A percentile compares a stretch with the other conserved stretches of the same genome.
Conservation (phyloP, 2,888 invertebrate species). For the Pollenia amentaria region DNA sequence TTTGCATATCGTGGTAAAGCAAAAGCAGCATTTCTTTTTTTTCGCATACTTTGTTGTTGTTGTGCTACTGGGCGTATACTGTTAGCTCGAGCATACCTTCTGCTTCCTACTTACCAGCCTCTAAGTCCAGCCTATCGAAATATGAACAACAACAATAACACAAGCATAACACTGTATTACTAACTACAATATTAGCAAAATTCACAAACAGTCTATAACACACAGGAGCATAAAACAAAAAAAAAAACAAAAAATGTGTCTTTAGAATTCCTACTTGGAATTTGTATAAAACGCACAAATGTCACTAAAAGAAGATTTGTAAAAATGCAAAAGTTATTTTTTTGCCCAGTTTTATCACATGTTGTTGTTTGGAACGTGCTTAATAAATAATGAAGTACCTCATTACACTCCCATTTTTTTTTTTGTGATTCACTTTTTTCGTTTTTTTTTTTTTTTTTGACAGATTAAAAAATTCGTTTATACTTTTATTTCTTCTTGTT, state of each 20-base stretch:
- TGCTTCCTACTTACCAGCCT: slow-evolving; percentile 76
- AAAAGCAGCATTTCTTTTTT: slow-evolving; percentile 57
- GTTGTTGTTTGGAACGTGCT: slow-evolving; percentile 63
- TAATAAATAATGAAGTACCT: slow-evolving; percentile 34
- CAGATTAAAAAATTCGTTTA: slow-evolving; percentile 38
- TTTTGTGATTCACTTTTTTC: neutral
- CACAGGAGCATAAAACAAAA: neutral
- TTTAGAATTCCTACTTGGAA: slow-evolving; percentile 18
- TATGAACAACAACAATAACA: slow-evolving; percentile 51
- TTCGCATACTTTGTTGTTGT: slow-evolving; percentile 39
- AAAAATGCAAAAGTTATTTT: slow-evolving; percentile 41
- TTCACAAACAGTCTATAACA: neutral
- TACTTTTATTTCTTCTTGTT: slow-evolving; percentile 17
- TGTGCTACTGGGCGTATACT: slow-evolving; percentile 75
- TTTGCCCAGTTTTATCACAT: slow-evolving; percentile 44
- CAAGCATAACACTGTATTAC: slow-evolving; percentile 29
- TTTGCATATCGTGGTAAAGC: slow-evolving; percentile 32
- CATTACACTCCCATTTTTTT: slow-evolving; percentile 56
- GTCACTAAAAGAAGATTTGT: slow-evolving; percentile 46
- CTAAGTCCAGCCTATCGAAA: slow-evolving; percentile 68
- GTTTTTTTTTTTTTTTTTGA: neutral
- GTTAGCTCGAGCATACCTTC: slow-evolving; percentile 77
- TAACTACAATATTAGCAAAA: slow-evolving; percentile 62
- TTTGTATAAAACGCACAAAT: slow-evolving; percentile 59
- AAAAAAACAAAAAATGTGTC: slow-evolving; percentile 12